Conservation (phyloP, 2,113 vertebrate genomes). For the Alouatta palliata region DNA sequence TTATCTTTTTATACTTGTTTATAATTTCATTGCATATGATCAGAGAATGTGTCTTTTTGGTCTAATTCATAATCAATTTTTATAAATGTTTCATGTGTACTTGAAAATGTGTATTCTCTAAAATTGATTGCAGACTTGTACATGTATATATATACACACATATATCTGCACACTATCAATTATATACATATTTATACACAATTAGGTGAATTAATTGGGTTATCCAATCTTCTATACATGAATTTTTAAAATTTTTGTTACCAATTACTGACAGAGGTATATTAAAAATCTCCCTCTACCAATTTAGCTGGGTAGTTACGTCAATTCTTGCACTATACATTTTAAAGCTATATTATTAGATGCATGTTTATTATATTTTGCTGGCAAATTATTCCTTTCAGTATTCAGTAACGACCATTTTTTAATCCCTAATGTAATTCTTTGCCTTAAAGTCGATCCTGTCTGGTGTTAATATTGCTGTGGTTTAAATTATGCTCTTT, state of each 20-base stretch:
- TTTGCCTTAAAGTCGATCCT: constrained; percentile 42
- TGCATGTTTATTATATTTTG: not conserved
- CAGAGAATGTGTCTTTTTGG: not conserved
- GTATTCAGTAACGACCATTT: constrained; percentile 22
- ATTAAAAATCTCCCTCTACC: constrained; percentile 32
- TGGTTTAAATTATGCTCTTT: constrained; percentile 17
- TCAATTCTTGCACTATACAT: constrained; percentile 40
- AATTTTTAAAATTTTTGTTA: not conserved
- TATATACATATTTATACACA: not conserved
- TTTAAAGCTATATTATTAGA: constrained; percentile 44
- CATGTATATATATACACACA: not conserved
- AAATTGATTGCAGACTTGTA: constrained; percentile 24
- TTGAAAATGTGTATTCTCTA: constrained; percentile 38
- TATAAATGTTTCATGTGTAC: not conserved
- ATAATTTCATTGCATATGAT: constrained; percentile 29
- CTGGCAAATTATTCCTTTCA: constrained; percentile 39
- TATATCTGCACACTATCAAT: not conserved
- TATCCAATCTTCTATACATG: not conserved
- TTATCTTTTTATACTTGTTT: not conserved
- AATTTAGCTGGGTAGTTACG: not conserved
- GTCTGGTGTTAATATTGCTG: not conserved
- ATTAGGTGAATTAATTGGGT: not conserved
- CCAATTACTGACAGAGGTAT: constrained; percentile 7
- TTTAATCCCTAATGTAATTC: not conserved
- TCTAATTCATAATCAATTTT: not conserved